phyloP scores from a whole-genome alignment of 2,888 invertebrate genomes.

The Marronus borbonicus region DNA sequence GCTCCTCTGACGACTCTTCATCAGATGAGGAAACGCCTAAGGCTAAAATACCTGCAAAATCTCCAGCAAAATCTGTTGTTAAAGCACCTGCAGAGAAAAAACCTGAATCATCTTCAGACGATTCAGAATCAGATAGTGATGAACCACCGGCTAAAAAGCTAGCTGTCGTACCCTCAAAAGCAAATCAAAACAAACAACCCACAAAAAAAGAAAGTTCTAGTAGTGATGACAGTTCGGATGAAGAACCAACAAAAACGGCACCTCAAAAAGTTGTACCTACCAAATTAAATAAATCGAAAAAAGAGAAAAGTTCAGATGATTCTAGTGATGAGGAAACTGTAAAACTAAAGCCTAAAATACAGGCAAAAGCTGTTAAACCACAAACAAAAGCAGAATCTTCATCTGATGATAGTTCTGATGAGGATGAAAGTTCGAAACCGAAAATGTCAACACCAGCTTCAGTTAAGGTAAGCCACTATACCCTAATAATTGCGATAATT shows the following conservation, averaged over 20 bases:
- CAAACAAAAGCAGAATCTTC: slow-evolving; percentile 55
- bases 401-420: slow-evolving; percentile 50
- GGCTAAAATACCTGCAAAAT: slow-evolving; percentile 1
- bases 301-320: slow-evolving; percentile 59
- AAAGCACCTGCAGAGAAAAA: slow-evolving; percentile 49
- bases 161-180: slow-evolving; percentile 57
- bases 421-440: slow-evolving; percentile 54
- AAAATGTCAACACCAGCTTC: slow-evolving; percentile 45
- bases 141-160: slow-evolving; percentile 57
- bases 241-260: slow-evolving; percentile 56
- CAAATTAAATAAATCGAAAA: slow-evolving; percentile 51
- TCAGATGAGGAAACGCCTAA: slow-evolving; percentile 52
- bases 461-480: slow-evolving; percentile 38
- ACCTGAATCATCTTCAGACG: slow-evolving; percentile 55
- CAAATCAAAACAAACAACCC: slow-evolving; percentile 53
- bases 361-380: slow-evolving; percentile 48
- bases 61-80: background rate
- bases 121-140: slow-evolving; percentile 66
- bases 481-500: background rate
- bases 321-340: slow-evolving; percentile 53
- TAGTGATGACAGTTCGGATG: slow-evolving; percentile 65
- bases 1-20: slow-evolving; percentile 58
- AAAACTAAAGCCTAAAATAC: slow-evolving; percentile 35
- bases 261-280: slow-evolving; percentile 53
- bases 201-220: slow-evolving; percentile 62